Conservation (phyloP, 2,797 vertebrate species). For the Diglossa cyanea region DNA sequence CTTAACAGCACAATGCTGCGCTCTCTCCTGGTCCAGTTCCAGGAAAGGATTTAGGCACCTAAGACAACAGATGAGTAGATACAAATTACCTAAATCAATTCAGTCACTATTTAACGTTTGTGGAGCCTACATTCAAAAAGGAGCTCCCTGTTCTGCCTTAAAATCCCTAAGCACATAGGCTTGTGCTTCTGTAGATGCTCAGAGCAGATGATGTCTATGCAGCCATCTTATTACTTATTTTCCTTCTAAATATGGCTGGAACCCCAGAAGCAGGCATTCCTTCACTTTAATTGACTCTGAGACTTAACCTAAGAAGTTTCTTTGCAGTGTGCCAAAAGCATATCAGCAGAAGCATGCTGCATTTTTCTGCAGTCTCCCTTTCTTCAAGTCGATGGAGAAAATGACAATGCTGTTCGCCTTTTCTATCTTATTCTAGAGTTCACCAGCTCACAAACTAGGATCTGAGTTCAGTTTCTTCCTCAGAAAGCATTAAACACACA, state of each 20-base stretch:
- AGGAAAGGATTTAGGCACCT: constrained; percentile 33
- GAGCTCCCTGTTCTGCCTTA: not conserved
- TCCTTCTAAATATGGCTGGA: not conserved
- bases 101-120: not conserved
- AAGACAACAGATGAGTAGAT: not conserved
- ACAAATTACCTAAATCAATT: constrained; percentile 5
- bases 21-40: constrained; percentile 5
- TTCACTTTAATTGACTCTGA: not conserved
- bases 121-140: not conserved
- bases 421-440: not conserved
- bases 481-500: not conserved
- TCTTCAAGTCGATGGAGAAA: not conserved
- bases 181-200: not conserved
- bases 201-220: not conserved
- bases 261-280: not conserved
- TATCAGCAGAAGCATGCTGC: not conserved
- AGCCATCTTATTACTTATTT: not conserved
- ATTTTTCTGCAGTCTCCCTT: not conserved
- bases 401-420: not conserved
- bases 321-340: not conserved
- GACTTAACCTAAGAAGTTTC: not conserved
- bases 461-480: not conserved
- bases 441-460: not conserved
- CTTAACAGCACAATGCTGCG: not conserved
- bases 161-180: not conserved